phyloP scores from a whole-genome alignment of 2,888 invertebrate genomes.

The Tineola bisselliella region DNA sequence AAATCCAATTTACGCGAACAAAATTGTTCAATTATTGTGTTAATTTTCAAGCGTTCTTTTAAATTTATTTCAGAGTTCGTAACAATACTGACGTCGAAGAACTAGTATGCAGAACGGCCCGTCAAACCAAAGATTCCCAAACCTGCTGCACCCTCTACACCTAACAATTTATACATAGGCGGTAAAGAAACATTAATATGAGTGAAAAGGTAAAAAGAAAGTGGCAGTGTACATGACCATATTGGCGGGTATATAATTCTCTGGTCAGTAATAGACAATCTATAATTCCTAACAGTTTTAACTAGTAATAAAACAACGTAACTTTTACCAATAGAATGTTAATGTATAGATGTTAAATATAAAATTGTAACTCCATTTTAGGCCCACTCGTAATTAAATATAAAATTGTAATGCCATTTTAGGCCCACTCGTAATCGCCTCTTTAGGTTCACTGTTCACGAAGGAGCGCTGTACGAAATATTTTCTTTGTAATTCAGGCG shows the following conservation, averaged over 20 bases:
- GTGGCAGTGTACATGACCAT: conserved; percentile 1
- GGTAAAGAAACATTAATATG: conserved; percentile 64
- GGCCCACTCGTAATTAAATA: too few relatives aligned
- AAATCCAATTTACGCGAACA: too few relatives aligned
- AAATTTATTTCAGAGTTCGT: conserved; percentile 76
- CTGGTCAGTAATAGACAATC: background rate
- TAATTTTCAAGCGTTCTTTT: too few relatives aligned
- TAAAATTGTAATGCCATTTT: too few relatives aligned
- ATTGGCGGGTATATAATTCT: background rate
- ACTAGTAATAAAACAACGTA: background rate
- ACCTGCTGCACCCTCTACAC: conserved; percentile 27
- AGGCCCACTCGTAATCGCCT: too few relatives aligned
- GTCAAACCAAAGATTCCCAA: conserved; percentile 30
- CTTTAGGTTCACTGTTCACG: too few relatives aligned
- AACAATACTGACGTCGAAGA: conserved; percentile 84
- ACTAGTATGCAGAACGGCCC: conserved; percentile 70
- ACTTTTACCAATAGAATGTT: background rate
- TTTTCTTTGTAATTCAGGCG: too few relatives aligned
- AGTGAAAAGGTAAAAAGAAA: background rate
- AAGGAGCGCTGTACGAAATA: too few relatives aligned
- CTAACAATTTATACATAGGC: conserved; percentile 34
- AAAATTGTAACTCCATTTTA: too few relatives aligned
- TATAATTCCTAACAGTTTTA: background rate
- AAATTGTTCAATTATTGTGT: too few relatives aligned
- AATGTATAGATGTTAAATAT: too few relatives aligned